Conservation (phyloP, 2,113 vertebrate species). For the Tenebrosternarchus preto region DNA sequence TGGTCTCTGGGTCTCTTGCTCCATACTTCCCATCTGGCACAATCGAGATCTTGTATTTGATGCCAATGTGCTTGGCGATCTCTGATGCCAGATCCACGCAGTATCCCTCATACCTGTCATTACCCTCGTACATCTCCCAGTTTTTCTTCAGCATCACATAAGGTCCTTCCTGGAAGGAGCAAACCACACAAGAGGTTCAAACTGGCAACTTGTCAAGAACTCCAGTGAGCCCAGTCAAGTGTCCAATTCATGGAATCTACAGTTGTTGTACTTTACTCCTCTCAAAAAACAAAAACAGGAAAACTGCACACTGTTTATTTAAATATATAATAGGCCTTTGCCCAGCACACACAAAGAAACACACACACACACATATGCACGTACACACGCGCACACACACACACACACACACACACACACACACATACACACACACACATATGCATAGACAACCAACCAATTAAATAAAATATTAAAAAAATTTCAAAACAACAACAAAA, state of each 20-base stretch:
- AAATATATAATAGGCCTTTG: conserved; percentile 2
- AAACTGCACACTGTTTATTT: not conserved
- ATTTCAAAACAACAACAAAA: not conserved
- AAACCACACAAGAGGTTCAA: conserved; percentile 66
- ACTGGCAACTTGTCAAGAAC: conserved; percentile 29
- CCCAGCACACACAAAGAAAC: not conserved
- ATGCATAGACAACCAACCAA: not conserved
- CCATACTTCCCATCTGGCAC: conserved; percentile 98
- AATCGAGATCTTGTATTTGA: conserved; percentile 99
- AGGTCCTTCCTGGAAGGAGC: conserved; percentile 90
- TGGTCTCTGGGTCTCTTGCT: conserved; percentile 97
- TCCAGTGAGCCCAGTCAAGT: conserved; percentile 51
- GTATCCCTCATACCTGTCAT: conserved; percentile 98
- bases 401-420: too few relatives aligned
- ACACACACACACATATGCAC: too few relatives aligned
- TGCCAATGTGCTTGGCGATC: conserved; percentile 98
- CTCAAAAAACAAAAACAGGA: not conserved
- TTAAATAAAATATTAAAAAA: too few relatives aligned
- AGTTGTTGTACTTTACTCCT: not conserved
- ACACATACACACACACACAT: too few relatives aligned
- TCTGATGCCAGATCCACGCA: conserved; percentile 99
- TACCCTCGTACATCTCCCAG: conserved; percentile 96
- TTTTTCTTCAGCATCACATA: conserved; percentile 99
- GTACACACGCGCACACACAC: not conserved
- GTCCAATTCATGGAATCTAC: not conserved